phyloP scores from a whole-genome alignment of 1,140 invertebrate genomes.

The Drosophila ogumai region DNA sequence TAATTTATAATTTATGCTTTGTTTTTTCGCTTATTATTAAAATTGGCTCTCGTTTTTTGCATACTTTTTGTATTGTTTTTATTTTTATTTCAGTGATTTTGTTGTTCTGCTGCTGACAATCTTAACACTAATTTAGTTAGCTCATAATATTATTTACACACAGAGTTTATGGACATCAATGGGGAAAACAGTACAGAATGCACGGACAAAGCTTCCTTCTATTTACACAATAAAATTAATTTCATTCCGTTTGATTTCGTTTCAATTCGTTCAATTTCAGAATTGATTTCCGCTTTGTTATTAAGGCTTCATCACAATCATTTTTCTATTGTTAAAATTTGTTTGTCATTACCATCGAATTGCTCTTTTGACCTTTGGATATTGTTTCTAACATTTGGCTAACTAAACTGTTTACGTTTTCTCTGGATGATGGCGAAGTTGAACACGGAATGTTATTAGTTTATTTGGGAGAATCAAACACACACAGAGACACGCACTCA shows the following conservation, averaged over 20 bases:
- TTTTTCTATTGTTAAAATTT: constrained; percentile 65
- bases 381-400: constrained; percentile 69
- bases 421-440: constrained; percentile 49
- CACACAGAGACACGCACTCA: constrained; percentile 43
- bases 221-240: constrained; percentile 55
- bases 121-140: constrained; percentile 72
- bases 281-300: constrained; percentile 56
- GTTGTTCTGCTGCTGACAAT: constrained; percentile 33
- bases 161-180: constrained; percentile 48
- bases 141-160: constrained; percentile 71
- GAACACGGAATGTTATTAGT: constrained; percentile 73
- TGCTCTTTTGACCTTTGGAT: constrained; percentile 44
- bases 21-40: constrained; percentile 59
- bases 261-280: constrained; percentile 32
- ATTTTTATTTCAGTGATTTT: constrained; percentile 8
- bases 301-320: constrained; percentile 72
- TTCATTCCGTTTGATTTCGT: constrained; percentile 55
- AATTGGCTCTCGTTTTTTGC: constrained; percentile 67
- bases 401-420: constrained; percentile 68
- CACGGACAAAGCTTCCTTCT: constrained; percentile 40
- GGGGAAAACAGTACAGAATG: constrained; percentile 22
- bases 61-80: constrained; percentile 27
- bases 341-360: constrained; percentile 26
- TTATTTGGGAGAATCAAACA: constrained; percentile 39
- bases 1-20: constrained; percentile 41